phyloP scores from a whole-genome alignment of 53 echinoderm and acorn worm species.

The Hippasteria phrygiana region DNA sequence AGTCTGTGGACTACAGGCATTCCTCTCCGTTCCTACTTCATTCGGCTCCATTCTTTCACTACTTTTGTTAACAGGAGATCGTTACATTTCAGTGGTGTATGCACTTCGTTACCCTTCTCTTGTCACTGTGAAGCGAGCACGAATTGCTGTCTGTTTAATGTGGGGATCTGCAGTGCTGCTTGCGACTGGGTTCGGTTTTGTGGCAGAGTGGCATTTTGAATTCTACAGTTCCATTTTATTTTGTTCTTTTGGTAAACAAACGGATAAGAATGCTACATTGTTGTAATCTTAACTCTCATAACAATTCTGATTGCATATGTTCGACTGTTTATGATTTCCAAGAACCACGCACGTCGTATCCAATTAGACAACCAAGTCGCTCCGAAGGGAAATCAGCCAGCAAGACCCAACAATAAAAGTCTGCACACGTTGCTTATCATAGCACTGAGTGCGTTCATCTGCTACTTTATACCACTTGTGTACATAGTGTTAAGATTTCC shows the following conservation, averaged over 20 bases:
- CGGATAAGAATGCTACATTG: no score
- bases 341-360: conserved; percentile 37
- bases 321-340: conserved; percentile 41
- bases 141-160: conserved; percentile 1
- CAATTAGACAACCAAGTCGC: conserved; percentile 19
- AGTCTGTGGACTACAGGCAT: conserved; percentile 15
- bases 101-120: conserved; percentile 49
- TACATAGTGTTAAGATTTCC: not conserved
- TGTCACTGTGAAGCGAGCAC: conserved; percentile 34
- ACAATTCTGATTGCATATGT: conserved; percentile 6
- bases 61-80: conserved; percentile 39
- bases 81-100: conserved; percentile 52
- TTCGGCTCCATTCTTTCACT: not conserved
- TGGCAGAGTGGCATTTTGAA: not conserved
- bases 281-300: not conserved
- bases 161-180: not conserved
- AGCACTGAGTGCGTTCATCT: not conserved
- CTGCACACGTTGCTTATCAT: conserved; percentile 33
- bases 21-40: not conserved
- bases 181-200: no score
- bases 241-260: not conserved
- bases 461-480: not conserved
- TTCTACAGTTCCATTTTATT: not conserved
- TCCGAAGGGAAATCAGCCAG: not conserved
- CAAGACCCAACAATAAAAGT: conserved; percentile 30